Evolutionary conservation across 2,797 vertebrate species (phyloP).

Genomic region (Carduelis carduelis): DNA sequence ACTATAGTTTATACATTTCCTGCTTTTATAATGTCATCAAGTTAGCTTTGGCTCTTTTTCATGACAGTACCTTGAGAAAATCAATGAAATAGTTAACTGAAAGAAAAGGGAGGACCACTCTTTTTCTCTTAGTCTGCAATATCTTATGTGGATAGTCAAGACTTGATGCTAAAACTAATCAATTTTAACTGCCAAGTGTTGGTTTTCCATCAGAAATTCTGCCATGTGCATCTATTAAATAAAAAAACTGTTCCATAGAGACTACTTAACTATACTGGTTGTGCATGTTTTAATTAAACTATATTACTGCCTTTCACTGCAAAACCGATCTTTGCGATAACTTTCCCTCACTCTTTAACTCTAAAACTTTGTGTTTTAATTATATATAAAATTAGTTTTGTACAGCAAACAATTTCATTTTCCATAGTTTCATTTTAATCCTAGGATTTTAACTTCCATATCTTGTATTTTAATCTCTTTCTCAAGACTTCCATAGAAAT

Average conservation of each 20-base stretch:
- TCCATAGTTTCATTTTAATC: neutral
- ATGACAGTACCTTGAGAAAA: neutral
- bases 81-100: neutral
- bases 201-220: neutral
- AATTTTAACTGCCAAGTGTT: neutral
- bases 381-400: neutral
- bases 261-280: neutral
- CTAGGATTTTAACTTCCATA: neutral
- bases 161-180: neutral
- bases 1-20: neutral
- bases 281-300: neutral
- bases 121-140: neutral
- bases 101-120: neutral
- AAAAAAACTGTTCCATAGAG: neutral
- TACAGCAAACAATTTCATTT: neutral
- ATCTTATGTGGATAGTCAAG: neutral
- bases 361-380: neutral
- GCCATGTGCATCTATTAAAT: neutral
- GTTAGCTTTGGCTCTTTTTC: neutral
- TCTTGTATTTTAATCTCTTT: neutral
- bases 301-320: neutral
- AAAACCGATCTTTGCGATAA: accelerated
- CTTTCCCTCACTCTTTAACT: neutral
- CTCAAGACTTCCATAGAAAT: neutral
- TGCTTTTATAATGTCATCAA: neutral